phyloP scores from a whole-genome alignment of 2,888 invertebrate genomes.

The Melieria omissa region DNA sequence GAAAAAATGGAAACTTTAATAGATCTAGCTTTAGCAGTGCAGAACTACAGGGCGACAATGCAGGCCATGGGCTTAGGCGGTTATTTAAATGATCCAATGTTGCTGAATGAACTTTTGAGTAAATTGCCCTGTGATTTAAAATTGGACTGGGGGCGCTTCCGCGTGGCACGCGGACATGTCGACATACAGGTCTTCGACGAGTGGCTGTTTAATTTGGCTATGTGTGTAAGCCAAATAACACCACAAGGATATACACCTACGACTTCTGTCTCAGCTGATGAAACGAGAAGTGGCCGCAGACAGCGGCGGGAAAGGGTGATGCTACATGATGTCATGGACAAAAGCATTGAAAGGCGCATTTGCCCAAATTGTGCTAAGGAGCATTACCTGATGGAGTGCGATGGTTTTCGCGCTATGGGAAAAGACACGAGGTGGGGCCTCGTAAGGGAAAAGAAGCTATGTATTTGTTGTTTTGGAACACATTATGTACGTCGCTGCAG shows the following conservation, averaged over 20 bases:
- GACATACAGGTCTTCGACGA: background rate
- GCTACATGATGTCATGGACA: too few relatives aligned
- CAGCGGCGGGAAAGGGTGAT: background rate
- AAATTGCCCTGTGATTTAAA: constrained; percentile 13
- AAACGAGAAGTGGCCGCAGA: background rate
- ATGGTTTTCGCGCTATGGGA: background rate
- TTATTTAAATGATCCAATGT: constrained; percentile 30
- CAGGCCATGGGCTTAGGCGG: constrained; percentile 16
- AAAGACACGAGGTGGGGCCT: constrained; percentile 15
- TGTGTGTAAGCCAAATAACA: constrained; percentile 1
- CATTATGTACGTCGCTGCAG: constrained; percentile 31
- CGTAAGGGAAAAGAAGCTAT: constrained; percentile 20
- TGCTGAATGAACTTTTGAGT: constrained; percentile 29
- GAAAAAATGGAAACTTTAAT: background rate
- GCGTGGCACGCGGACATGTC: background rate
- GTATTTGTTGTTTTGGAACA: constrained; percentile 28
- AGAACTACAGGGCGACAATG: constrained; percentile 31
- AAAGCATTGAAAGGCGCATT: background rate
- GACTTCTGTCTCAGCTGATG: background rate
- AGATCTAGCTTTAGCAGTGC: background rate
- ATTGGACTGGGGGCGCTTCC: constrained; percentile 23
- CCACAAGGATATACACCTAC: background rate
- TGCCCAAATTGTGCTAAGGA: constrained; percentile 17
- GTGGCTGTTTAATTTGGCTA: constrained; percentile 6
- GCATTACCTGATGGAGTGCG: constrained; percentile 21